Conservation (phyloP, 1,140 invertebrate species). For the Octopus sinensis region DNA sequence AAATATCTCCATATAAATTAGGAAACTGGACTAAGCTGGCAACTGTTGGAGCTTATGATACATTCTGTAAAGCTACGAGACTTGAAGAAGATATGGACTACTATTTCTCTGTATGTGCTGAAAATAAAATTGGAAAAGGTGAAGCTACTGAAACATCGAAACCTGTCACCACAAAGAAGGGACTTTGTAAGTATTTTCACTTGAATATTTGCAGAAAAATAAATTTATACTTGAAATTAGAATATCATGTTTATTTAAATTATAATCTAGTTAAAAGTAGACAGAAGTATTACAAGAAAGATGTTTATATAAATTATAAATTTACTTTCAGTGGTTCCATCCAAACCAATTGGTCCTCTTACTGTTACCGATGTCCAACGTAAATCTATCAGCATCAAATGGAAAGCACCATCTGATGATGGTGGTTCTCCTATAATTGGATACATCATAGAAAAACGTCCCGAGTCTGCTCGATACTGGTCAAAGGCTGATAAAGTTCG, state of each 20-base stretch:
- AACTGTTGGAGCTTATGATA: slow-evolving; percentile 72
- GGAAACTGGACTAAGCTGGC: slow-evolving; percentile 38
- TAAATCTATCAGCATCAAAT: slow-evolving; percentile 28
- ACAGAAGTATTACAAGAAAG: too few species aligned
- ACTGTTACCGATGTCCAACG: slow-evolving; percentile 53
- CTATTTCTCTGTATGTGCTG: slow-evolving; percentile 86
- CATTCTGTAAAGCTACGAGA: slow-evolving; percentile 77
- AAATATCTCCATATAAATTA: slow-evolving; percentile 46
- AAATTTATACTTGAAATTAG: too few species aligned
- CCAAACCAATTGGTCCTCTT: slow-evolving; percentile 87
- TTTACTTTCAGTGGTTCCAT: slow-evolving; percentile 28
- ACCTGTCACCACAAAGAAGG: slow-evolving; percentile 25
- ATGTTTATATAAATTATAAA: too few species aligned
- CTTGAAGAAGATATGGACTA: slow-evolving; percentile 84
- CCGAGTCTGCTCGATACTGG: slow-evolving; percentile 75
- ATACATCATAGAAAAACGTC: slow-evolving; percentile 55
- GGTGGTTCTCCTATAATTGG: slow-evolving; percentile 58
- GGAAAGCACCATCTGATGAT: slow-evolving; percentile 56
- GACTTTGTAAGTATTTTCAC: slow-evolving; percentile 7
- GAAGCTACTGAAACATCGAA: slow-evolving; percentile 74
- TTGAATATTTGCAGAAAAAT: background rate
- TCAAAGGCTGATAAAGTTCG: slow-evolving; percentile 68
- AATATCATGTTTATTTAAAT: too few species aligned
- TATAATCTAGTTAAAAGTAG: too few species aligned
- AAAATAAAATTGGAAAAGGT: slow-evolving; percentile 91